phyloP scores from a whole-genome alignment of 2,797 vertebrate genomes.

The Halcyon smyrnensis region DNA sequence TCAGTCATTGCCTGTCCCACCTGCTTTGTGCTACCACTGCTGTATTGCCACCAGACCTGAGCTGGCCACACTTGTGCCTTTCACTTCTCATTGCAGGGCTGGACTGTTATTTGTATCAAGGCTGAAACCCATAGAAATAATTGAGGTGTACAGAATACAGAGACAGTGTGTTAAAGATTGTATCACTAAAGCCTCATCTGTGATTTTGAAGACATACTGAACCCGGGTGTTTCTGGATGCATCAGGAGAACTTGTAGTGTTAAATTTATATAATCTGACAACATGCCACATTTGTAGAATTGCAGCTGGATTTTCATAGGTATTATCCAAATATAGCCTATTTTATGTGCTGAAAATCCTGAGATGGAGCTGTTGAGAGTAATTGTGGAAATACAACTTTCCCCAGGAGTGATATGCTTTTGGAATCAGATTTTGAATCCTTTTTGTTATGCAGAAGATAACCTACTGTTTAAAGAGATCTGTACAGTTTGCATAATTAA shows the following conservation, averaged over 20 bases:
- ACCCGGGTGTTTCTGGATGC: neutral
- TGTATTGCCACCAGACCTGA: neutral
- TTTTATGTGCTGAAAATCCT: neutral
- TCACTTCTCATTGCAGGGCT: neutral
- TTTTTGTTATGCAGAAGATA: neutral
- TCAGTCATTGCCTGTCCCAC: accelerated
- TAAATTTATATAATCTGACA: neutral
- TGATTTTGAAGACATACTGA: neutral
- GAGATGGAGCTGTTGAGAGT: neutral
- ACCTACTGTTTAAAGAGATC: constrained; percentile 8
- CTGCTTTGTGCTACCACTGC: neutral
- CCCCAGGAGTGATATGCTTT: neutral
- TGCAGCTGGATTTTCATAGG: constrained; percentile 27
- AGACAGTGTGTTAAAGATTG: neutral
- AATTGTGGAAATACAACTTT: constrained; percentile 5
- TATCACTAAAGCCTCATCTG: neutral
- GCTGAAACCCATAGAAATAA: neutral
- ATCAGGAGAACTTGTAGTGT: neutral
- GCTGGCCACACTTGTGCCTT: neutral
- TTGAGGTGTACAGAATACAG: neutral
- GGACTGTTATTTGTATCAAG: neutral
- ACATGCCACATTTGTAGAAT: neutral
- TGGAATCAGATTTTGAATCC: constrained; percentile 7
- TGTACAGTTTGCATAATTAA: neutral
- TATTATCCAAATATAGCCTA: constrained; percentile 2